Conservation (phyloP, 2,888 invertebrate genomes). For the Amiota mariae region DNA sequence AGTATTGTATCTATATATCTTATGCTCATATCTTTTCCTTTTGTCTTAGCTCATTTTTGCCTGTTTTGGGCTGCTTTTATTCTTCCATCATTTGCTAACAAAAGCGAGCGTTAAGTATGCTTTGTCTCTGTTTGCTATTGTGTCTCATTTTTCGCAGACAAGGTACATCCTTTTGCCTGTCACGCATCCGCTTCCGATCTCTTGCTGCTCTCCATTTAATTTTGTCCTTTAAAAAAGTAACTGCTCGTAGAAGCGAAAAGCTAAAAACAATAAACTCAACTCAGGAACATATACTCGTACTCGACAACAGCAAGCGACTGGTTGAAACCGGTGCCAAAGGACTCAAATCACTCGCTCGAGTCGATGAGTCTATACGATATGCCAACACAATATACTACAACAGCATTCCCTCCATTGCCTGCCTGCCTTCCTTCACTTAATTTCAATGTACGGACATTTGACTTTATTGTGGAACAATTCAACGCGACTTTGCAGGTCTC, state of each 20-base stretch:
- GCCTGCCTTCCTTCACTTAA: neutral
- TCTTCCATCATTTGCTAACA: neutral
- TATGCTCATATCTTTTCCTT: neutral
- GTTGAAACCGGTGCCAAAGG: too few species aligned
- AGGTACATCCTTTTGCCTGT: neutral
- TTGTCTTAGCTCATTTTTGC: neutral
- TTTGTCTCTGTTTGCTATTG: neutral
- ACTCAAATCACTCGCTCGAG: too few species aligned
- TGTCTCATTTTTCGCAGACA: neutral
- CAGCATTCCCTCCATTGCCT: neutral
- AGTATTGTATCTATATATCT: too few species aligned
- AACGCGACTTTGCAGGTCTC: too few species aligned
- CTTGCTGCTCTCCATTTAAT: neutral
- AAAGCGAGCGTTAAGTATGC: constrained; percentile 5
- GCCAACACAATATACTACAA: too few species aligned
- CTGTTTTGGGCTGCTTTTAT: neutral
- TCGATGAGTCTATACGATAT: too few species aligned
- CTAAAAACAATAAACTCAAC: constrained; percentile 46
- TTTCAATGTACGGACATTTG: neutral
- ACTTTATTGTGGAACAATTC: too few species aligned
- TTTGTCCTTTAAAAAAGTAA: neutral
- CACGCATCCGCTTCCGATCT: neutral
- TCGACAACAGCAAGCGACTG: too few species aligned
- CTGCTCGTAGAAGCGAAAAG: neutral
- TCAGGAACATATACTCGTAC: constrained; percentile 40